Percentiles rank a stretch among this genome's conserved stretches.
phyloP scores from a whole-genome alignment of 2,888 invertebrate genomes.

The Glaucopsyche alexis region DNA sequence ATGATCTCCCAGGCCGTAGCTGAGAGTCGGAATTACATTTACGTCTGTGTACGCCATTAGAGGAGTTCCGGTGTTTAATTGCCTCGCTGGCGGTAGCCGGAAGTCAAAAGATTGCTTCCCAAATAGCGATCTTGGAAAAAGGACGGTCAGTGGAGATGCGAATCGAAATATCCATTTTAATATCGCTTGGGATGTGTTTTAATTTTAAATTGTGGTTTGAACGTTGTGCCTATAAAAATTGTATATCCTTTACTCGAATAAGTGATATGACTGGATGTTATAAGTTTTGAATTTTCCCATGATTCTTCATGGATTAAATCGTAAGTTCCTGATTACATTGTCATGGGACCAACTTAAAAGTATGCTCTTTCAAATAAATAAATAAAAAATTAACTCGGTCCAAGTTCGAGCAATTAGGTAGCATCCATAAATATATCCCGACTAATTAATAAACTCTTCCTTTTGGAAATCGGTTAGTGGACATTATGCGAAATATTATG shows the following conservation, averaged over 20 bases:
- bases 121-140: slow-evolving; percentile 51
- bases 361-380: no score
- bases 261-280: no score
- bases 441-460: no score
- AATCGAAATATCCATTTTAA: slow-evolving; percentile 12
- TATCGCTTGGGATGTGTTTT: background rate
- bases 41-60: slow-evolving; percentile 64
- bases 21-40: slow-evolving; percentile 45
- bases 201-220: background rate
- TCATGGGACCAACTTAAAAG: no score
- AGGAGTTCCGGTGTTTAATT: slow-evolving; percentile 71
- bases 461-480: no score
- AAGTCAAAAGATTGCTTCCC: slow-evolving; percentile 73
- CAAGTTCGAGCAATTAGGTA: no score
- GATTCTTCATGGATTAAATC: no score
- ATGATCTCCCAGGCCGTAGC: slow-evolving; percentile 42
- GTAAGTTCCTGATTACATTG: no score
- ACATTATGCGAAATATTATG: no score
- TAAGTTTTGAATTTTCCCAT: no score
- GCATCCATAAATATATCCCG: no score
- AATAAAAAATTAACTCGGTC: no score
- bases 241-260: background rate
- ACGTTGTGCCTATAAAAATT: background rate
- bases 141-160: slow-evolving; percentile 15
- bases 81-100: slow-evolving; percentile 68